Evolutionary conservation across 92 coral and sea anemone species (phyloP).

Genomic region (Meandrina meandrites): DNA sequence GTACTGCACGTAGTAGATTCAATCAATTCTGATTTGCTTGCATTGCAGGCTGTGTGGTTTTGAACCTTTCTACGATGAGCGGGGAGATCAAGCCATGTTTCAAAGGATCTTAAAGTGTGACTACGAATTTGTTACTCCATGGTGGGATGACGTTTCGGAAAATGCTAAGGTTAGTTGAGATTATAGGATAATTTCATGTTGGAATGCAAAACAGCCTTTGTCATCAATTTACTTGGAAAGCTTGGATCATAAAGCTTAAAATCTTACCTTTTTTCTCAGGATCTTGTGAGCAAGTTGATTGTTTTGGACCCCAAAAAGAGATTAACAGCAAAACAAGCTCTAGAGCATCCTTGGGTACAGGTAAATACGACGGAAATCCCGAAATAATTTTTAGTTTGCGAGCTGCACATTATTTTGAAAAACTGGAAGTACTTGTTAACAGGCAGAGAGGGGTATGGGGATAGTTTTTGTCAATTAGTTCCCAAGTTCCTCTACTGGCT

Average conservation of each 20-base stretch:
- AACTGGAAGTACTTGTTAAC: not conserved
- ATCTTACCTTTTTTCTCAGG: slow-evolving; percentile 49
- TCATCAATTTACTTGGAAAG: too few species aligned
- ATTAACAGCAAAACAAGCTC: slow-evolving; percentile 81
- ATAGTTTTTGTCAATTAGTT: not conserved
- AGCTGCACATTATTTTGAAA: too few species aligned
- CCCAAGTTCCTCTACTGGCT: not conserved
- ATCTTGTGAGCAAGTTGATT: slow-evolving; percentile 83
- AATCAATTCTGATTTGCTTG: not conserved
- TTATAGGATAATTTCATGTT: not conserved
- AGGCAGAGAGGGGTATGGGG: not conserved
- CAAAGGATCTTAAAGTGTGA: slow-evolving; percentile 96
- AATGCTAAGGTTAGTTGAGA: slow-evolving; percentile 82
- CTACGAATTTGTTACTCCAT: slow-evolving; percentile 85
- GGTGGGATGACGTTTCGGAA: slow-evolving; percentile 98
- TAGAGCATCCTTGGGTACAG: slow-evolving; percentile 91
- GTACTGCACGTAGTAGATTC: too few species aligned
- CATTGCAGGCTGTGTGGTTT: slow-evolving; percentile 88
- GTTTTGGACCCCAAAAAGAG: slow-evolving; percentile 83
- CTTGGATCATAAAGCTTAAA: too few species aligned
- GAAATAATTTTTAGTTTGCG: too few species aligned
- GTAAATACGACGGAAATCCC: slow-evolving; percentile 26
- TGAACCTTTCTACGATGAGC: slow-evolving; percentile 97
- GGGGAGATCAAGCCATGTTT: slow-evolving; percentile 98
- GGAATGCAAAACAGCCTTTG: not conserved